Base-by-base conservation (phyloP, 1,140 invertebrate genomes). In the Calliphora vicina region DNA sequence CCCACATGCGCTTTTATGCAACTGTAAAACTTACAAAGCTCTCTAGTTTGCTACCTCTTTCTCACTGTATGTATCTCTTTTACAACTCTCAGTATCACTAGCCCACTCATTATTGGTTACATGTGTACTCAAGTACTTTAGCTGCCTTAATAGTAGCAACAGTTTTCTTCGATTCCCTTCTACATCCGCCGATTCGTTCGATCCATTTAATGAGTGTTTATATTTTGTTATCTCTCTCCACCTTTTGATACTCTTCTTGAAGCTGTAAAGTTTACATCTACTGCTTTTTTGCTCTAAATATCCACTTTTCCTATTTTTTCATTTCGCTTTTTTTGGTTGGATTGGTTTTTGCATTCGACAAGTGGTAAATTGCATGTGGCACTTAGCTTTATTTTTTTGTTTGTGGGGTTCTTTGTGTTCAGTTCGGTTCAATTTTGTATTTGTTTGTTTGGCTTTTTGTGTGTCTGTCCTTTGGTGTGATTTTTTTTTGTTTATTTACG, bases 341-440 rank as follows among this genome's bases (percentile, higher is more conserved):
- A 57, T 17, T 57, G 45, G 17, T 57, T 25, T 78, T 78, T 78
- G 35, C 74, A 78, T 78, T 78, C 74, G 74, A 78, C 74, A 78
- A 78, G 74, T 78, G 74, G 74, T 42, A 78, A 78, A 78, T 78
- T 78, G 74, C 74, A 78, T 78, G 23, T 43, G 74, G 35, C 74
- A 45, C 35, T n/a, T 35, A 10, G 29, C 25, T 76, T 76, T 74
- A 0, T 15, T 74, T 29, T 29, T 74, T 29, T 29, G 17, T 42
- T 76, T 35, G 26, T 35, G 6, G 35, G 35, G 35, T 35, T 35
- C 35, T 35, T 35, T 35, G 6, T 35, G 9, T 43, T 43, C 35
- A 15, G 20, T 78, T 78, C 10, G 12, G 25, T 78, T 78, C n/a
- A 23, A 1, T 23, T 23, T 67, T 67, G 61, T 67, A 6, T 67